Percentiles rank a stretch among this genome's conserved stretches.
Evolutionary conservation across 2,797 vertebrate genomes (phyloP).

Genomic region (Steatocranus sp.): DNA sequence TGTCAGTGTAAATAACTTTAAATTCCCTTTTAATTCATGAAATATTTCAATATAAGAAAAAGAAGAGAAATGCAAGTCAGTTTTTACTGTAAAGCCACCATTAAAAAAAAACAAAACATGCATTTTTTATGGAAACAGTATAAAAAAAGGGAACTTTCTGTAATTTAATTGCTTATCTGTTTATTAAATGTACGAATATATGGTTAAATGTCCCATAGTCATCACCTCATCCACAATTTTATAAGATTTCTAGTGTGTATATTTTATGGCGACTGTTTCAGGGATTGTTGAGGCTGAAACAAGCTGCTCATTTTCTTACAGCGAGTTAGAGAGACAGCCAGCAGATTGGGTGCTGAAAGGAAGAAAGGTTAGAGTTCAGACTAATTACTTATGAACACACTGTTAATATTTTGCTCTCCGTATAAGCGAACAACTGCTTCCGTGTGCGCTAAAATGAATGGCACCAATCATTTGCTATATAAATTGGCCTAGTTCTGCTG

Average conservation of each 20-base stretch:
- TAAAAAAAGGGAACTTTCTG: neutral
- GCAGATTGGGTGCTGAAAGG: neutral
- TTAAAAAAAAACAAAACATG: neutral
- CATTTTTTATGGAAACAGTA: neutral
- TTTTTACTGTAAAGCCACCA: neutral
- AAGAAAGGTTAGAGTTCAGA: neutral
- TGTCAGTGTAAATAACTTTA: neutral
- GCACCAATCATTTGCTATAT: neutral
- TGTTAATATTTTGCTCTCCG: neutral
- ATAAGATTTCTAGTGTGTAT: neutral
- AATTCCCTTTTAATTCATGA: neutral
- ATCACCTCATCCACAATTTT: neutral
- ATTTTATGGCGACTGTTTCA: neutral
- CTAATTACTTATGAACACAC: neutral
- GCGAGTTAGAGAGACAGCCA: neutral
- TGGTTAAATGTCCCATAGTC: neutral
- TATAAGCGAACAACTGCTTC: neutral
- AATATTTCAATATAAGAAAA: neutral
- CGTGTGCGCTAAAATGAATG: neutral
- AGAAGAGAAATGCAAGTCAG: neutral
- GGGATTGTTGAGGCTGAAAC: neutral
- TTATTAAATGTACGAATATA: neutral
- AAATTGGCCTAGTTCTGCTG: conserved; percentile 19
- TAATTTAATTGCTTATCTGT: neutral
- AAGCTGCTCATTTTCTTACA: neutral